phyloP scores from a whole-genome alignment of 2,113 vertebrate species.

The Caretta caretta region DNA sequence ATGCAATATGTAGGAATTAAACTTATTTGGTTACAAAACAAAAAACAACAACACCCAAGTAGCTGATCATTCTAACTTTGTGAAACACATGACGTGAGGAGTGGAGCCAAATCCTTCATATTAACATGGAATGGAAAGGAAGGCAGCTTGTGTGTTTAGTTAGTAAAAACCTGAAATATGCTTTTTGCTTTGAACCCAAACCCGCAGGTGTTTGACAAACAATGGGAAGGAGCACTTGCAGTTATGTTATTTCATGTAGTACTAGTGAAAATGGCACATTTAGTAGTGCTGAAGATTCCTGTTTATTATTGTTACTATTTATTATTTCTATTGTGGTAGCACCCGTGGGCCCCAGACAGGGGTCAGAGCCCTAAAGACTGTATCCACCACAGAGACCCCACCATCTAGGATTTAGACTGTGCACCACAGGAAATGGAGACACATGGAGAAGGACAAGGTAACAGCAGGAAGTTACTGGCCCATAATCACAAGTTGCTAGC shows the following conservation, averaged over 20 bases:
- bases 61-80: background rate
- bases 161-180: background rate
- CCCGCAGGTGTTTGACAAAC: background rate
- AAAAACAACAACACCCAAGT: background rate
- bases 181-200: background rate
- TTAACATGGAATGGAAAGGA: background rate
- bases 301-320: background rate
- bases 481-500: background rate
- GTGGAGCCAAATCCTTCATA: background rate
- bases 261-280: background rate
- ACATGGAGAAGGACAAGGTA: background rate
- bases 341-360: background rate
- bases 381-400: background rate
- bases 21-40: background rate
- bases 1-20: background rate
- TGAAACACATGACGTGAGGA: background rate
- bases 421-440: background rate
- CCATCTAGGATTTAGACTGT: background rate
- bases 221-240: background rate
- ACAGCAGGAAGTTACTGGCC: background rate
- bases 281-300: background rate
- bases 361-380: background rate
- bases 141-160: rapidly evolving
- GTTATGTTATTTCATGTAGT: background rate
- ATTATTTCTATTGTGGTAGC: background rate